Evolutionary conservation across 2,888 invertebrate species (phyloP), one percentile per base, ranked within the genome.

Genomic region (Andrena hattorfiana): DNA sequence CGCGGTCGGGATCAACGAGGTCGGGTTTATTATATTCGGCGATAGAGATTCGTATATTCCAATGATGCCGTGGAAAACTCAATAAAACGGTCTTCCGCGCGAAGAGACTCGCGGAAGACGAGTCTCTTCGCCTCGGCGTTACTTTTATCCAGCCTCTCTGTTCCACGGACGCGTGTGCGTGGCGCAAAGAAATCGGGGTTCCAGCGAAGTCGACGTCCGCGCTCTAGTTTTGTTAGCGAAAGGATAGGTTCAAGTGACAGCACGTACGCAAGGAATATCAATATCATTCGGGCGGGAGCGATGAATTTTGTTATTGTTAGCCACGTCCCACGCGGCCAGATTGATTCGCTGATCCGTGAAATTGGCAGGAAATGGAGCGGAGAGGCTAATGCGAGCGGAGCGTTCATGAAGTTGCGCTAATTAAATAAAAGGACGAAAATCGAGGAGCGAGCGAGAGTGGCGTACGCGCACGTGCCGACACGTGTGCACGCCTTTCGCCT

Each of bases 351-450:
- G 80, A 78, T 73, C 76, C 81, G 85, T 87, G 72, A 85, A 87
- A 87, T 87, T 87, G 88, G 84, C 79, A 81, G 86, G 82, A 88
- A 87, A 85, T 85, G 85, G 82, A 83, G 86, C 81, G 42, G 13
- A 71, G 72, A 62, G 80, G 62, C 69, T 85, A 84, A 85, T 87
- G 81, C 20, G 75, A 60, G 54, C 81, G 51, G 60, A 23, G 81
- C 77, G 81, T 83, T 87, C 89, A 85, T 87, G 87, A 88, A 84
- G 85, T 89, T 81, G 85, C 74, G 89, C 92, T 94, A 93, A 94
- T 94, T 93, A 93, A 93, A 94, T 93, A 91, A 94, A 92, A 92
- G 91, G 90, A 87, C 87, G 89, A 87, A 87, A 89, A 91, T 92
- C 85, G 91, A 84, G 89, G 86, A 87, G 89, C 13, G 89, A 84